phyloP scores from a whole-genome alignment of 2,113 vertebrate genomes.

The Phainopepla nitens region DNA sequence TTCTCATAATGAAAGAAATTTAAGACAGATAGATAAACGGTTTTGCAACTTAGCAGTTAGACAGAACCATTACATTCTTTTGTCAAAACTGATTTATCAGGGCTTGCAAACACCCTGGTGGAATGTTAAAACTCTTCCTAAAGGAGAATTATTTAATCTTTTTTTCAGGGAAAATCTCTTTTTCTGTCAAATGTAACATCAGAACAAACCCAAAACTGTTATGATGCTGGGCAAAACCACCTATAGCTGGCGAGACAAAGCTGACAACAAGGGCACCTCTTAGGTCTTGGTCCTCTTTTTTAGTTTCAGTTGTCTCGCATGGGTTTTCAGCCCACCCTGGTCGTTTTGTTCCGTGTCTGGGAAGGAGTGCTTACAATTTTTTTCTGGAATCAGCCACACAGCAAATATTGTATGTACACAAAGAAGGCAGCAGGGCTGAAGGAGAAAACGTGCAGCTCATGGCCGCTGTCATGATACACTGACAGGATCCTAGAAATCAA shows the following conservation, averaged over 20 bases:
- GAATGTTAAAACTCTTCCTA: not conserved
- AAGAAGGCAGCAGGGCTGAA: not conserved
- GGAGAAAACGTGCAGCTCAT: not conserved
- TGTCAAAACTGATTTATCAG: not conserved
- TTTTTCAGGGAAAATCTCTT: not conserved
- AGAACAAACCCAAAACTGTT: not conserved
- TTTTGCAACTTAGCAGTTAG: not conserved
- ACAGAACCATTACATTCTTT: not conserved
- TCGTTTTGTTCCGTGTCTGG: not conserved
- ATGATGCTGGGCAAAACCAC: not conserved
- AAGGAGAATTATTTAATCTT: not conserved
- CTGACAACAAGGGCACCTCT: not conserved
- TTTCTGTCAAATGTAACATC: not conserved
- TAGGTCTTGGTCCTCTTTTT: not conserved
- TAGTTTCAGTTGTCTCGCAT: not conserved
- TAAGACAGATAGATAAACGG: not conserved
- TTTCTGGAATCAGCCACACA: not conserved
- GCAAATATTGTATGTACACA: not conserved
- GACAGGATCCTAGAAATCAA: not conserved
- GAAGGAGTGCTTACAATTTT: not conserved
- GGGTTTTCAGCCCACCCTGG: not conserved
- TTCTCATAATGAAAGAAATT: not conserved
- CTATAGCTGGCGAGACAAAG: not conserved
- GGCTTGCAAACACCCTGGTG: not conserved
- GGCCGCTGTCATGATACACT: accelerated